Conservation (phyloP, 2,113 vertebrate species). For the Psittacus erithacus region DNA sequence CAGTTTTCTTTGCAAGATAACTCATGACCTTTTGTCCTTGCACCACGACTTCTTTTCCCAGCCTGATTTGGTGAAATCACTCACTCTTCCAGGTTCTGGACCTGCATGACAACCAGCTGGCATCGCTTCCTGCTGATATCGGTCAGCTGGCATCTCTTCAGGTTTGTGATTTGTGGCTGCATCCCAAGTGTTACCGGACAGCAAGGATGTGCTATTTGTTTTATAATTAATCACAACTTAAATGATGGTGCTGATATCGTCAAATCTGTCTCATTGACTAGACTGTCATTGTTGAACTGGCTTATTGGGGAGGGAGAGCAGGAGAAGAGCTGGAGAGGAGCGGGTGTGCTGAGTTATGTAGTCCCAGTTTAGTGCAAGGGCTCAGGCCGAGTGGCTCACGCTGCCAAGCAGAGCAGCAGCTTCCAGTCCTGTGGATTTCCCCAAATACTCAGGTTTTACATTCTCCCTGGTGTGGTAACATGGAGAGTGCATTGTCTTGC, state of each 20-base stretch:
- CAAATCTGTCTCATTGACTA: not conserved
- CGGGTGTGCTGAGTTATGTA: not conserved
- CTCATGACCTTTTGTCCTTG: not conserved
- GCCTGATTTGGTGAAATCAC: not conserved
- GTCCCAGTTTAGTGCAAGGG: not conserved
- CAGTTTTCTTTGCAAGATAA: not conserved
- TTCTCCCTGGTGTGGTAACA: not conserved
- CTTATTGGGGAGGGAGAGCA: not conserved
- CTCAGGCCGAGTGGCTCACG: not conserved
- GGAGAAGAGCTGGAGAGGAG: not conserved
- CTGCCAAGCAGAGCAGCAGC: not conserved
- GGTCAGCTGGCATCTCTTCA: constrained; percentile 84
- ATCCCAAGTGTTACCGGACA: not conserved
- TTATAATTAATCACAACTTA: not conserved
- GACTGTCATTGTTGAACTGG: not conserved
- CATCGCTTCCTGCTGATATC: constrained; percentile 84
- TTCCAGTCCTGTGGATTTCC: not conserved
- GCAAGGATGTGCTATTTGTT: not conserved
- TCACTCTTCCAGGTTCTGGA: constrained; percentile 85
- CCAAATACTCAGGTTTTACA: not conserved
- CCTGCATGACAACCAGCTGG: constrained; percentile 89
- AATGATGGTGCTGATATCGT: not conserved
- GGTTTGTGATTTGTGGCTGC: constrained; percentile 60
- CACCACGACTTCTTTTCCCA: not conserved
- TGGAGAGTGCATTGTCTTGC: not conserved